A percentile compares a stretch with the other conserved stretches of the same genome.
phyloP scores from a whole-genome alignment of 2,888 invertebrate genomes.

The Eristalinus aeneus region DNA sequence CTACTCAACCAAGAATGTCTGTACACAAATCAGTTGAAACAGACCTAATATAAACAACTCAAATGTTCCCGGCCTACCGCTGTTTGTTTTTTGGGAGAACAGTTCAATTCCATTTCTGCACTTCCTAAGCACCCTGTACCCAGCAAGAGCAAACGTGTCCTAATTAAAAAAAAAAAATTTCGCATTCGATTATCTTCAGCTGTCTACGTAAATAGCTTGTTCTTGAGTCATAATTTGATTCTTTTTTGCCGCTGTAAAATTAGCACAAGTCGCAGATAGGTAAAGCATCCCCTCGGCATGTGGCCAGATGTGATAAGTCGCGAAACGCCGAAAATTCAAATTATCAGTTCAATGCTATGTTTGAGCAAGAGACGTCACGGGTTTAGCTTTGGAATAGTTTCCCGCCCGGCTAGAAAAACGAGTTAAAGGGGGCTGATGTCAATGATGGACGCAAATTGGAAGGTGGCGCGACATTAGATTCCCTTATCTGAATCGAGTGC shows the following conservation, averaged over 20 bases:
- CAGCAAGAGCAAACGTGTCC: background rate
- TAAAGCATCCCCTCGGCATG: background rate
- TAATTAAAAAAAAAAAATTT: background rate
- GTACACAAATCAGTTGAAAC: no score
- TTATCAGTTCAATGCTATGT: slow-evolving; percentile 19
- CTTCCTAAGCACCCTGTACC: background rate
- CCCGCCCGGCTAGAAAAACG: background rate
- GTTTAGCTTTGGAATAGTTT: background rate
- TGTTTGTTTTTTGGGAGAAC: background rate
- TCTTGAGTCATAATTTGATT: slow-evolving; percentile 23
- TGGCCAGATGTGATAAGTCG: slow-evolving; percentile 4
- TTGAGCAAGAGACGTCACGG: slow-evolving; percentile 12
- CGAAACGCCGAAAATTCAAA: background rate
- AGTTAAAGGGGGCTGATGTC: background rate
- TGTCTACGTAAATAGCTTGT: background rate
- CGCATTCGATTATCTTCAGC: slow-evolving; percentile 2
- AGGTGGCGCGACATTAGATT: slow-evolving; percentile 33
- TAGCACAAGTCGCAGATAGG: background rate
- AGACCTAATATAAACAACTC: background rate
- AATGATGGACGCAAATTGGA: background rate
- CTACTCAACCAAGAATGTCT: no score
- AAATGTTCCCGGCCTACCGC: background rate
- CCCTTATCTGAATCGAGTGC: slow-evolving; percentile 25
- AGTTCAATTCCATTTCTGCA: background rate
- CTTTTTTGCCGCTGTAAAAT: background rate